Percentiles rank a stretch among this genome's conserved stretches.
Evolutionary conservation across 23 tunicate genomes (phyloP).

Genomic region (Diplosoma virens): DNA sequence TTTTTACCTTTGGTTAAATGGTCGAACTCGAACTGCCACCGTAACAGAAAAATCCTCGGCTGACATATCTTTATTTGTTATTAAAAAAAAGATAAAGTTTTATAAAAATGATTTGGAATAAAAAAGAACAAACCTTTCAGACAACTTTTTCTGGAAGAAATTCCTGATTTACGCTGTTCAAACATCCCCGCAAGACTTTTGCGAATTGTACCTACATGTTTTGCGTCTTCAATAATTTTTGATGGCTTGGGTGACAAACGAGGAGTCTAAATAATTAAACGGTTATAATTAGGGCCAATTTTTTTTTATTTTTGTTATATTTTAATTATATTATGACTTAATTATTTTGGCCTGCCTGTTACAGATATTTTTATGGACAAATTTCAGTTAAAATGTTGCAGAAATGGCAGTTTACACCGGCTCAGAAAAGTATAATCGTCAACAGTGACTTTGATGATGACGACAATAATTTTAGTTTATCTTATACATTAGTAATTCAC

Average conservation of each 20-base stretch:
- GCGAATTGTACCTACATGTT: constrained; percentile 15
- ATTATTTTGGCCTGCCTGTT: too few relatives aligned
- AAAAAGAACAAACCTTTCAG: not conserved
- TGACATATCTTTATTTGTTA: not conserved
- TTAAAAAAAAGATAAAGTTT: not conserved
- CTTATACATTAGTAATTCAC: too few relatives aligned
- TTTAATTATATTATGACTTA: too few relatives aligned
- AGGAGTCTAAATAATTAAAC: not conserved
- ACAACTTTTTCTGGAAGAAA: not conserved
- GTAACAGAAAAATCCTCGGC: constrained; percentile 63
- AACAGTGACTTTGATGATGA: too few relatives aligned
- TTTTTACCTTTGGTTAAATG: constrained; percentile 60
- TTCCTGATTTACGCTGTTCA: constrained; percentile 9
- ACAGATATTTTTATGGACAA: too few relatives aligned
- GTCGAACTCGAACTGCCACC: constrained; percentile 88
- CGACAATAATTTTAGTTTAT: too few relatives aligned
- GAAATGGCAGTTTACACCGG: too few relatives aligned
- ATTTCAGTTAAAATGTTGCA: too few relatives aligned
- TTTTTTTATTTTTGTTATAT: too few relatives aligned
- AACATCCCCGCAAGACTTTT: constrained; percentile 27
- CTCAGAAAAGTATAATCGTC: too few relatives aligned
- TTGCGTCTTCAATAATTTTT: not conserved
- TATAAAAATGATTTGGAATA: not conserved
- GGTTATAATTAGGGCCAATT: too few relatives aligned
- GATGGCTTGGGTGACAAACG: not conserved